Percentiles rank a stretch among this genome's conserved stretches.
These are phyloP conservation scores for Ennomos quercinarius DNA, from an alignment of 2,888 invertebrate species.

Conservation along the genomic window DNA sequence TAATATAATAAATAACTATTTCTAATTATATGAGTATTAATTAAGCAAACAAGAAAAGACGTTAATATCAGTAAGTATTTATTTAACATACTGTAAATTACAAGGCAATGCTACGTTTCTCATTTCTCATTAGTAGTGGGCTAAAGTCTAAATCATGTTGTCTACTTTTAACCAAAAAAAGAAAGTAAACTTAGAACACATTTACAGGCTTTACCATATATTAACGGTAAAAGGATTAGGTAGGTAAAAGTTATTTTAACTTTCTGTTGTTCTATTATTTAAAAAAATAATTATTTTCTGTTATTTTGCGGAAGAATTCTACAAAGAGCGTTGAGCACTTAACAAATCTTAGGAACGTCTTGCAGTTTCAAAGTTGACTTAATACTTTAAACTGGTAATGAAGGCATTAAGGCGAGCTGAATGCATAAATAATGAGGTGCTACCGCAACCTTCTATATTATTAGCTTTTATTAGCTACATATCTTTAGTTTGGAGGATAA, in stretches of 20 bases:
- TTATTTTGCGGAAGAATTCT: conserved; percentile 51
- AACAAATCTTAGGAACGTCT: conserved; percentile 72
- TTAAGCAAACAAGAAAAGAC: too few species aligned
- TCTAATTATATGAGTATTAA: too few species aligned
- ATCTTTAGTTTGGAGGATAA: conserved; percentile 43
- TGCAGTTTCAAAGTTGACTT: conserved; percentile 74
- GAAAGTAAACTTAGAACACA: too few species aligned
- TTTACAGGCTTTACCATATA: too few species aligned
- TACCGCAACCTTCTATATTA: conserved; percentile 69
- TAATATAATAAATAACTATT: too few species aligned
- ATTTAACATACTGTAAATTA: too few species aligned
- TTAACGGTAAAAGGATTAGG: conserved; percentile 3
- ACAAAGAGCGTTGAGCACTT: conserved; percentile 59
- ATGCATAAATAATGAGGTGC: conserved; percentile 79
- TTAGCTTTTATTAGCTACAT: conserved; percentile 64
- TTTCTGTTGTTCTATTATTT: conserved; percentile 38
- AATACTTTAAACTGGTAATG: conserved; percentile 84
- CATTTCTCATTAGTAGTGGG: too few species aligned
- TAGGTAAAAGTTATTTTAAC: conserved; percentile 20
- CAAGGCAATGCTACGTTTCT: too few species aligned
- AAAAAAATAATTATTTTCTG: conserved; percentile 36
- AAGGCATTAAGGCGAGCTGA: conserved; percentile 81
- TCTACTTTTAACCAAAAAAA: neutral
- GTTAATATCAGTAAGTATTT: too few species aligned
- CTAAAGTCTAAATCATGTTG: too few species aligned